These are phyloP conservation scores for Sinosuthora webbiana DNA, from an alignment of 2,113 vertebrate species.

Conservation along the genomic window DNA sequence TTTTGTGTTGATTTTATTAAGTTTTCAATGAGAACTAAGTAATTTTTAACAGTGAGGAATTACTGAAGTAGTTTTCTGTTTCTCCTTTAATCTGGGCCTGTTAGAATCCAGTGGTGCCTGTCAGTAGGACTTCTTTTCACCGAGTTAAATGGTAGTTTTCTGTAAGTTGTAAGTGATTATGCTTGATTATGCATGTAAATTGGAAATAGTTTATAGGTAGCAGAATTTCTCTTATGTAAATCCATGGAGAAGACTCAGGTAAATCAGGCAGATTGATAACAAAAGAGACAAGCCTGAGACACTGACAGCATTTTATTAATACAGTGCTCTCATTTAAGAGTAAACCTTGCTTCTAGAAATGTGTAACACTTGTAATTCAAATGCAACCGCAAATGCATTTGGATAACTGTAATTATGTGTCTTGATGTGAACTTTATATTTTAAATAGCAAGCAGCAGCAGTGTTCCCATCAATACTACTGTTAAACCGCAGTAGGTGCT, in stretches of 20 bases:
- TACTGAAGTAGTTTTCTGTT: background rate
- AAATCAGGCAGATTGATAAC: background rate
- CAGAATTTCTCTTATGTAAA: background rate
- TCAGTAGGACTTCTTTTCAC: background rate
- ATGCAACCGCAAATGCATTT: background rate
- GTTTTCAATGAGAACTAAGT: background rate
- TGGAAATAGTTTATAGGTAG: background rate
- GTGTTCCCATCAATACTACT: background rate
- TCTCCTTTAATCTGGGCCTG: background rate
- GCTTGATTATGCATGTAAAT: background rate
- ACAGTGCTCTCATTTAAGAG: background rate
- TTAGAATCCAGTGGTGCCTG: background rate
- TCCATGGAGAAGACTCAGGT: background rate
- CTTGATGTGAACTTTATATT: background rate
- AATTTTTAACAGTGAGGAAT: background rate
- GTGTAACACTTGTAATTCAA: background rate
- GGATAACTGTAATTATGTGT: background rate
- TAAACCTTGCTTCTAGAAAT: background rate
- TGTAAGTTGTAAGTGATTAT: background rate
- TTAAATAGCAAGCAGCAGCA: background rate
- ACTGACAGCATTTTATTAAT: background rate
- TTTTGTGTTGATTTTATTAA: background rate
- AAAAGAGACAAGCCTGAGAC: background rate
- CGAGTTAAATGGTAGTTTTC: background rate
- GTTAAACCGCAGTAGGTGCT: background rate